Evolutionary conservation across 2,113 vertebrate species (phyloP), one percentile per base, ranked within the genome.

Genomic region (Coptodon rendalli): DNA sequence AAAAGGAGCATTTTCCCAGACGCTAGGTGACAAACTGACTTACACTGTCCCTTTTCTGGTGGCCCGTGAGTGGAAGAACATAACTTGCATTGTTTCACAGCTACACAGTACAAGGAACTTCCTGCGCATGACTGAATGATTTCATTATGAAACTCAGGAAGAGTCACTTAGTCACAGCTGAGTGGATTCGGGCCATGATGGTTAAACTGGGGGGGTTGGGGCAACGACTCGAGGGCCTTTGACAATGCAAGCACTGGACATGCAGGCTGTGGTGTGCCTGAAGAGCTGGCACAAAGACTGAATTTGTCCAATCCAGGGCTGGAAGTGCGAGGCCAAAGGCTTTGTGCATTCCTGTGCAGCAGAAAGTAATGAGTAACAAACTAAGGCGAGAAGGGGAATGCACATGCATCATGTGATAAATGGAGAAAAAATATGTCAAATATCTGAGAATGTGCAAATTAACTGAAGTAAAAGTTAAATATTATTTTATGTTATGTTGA

Each of bases 91-190:
- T 96, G 95, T 92, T 94, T 91, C 80, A 59, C 87, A 82, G 90
- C 89, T 87, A 86, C 83, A 78, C 81, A 85, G 89, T 61, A 81
- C 53, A 88, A 81, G 90, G 89, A 82, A 92, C 93, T 95, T 95
- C 95, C 93, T 91, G 91, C 76, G 50, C 91, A 89, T 94, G 93
- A 92, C 86, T 95, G 92, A 96, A 90, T 91, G 93, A 95, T 94
- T 95, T 95, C 94, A 95, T 96, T 96, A 95, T 94, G 89, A 95
- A 94, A 95, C 90, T 81, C 76, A 8, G 88, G 89, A 86, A 89
- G 93, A 95, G 93, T 95, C 91, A 92, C 92, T 96, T 95, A 93
- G 95, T 92, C 92, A 92, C 95, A 95, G 94, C 86, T 92, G 89
- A 95, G 91, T 93, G 94, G 87, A 86, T 66, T 86, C 24, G 7